These are phyloP conservation scores for Diadophis punctatus DNA, from an alignment of 2,113 vertebrate species.

Conservation along the genomic window DNA sequence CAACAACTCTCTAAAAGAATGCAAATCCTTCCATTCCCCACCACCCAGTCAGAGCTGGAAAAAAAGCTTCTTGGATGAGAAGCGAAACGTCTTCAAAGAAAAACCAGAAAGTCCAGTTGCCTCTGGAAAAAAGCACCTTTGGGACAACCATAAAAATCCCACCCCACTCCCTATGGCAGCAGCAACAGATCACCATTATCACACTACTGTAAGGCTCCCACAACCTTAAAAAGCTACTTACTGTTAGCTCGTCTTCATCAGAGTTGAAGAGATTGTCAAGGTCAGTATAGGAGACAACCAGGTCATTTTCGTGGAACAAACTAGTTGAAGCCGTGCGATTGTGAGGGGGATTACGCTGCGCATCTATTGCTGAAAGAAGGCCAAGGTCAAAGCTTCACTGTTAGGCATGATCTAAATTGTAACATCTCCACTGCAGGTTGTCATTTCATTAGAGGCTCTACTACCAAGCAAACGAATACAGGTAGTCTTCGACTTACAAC, in stretches of 20 bases:
- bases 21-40: too few species aligned
- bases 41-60: too few species aligned
- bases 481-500: too few species aligned
- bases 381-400: background rate
- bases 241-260: conserved; percentile 93
- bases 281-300: conserved; percentile 94
- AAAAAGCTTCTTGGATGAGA: too few species aligned
- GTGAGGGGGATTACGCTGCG: conserved; percentile 79
- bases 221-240: conserved; percentile 64
- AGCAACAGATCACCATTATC: background rate
- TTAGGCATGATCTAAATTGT: background rate
- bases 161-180: background rate
- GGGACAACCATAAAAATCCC: background rate
- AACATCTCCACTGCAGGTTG: background rate
- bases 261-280: conserved; percentile 99
- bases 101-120: too few species aligned
- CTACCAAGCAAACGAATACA: background rate
- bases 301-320: conserved; percentile 91
- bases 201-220: background rate
- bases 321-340: conserved; percentile 89
- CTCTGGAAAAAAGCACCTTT: too few species aligned
- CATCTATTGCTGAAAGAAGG: conserved; percentile 67
- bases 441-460: background rate
- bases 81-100: too few species aligned
- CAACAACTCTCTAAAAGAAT: too few species aligned